Evolutionary conservation across 64 coral and sea anemone species (phyloP).

Genomic region (Montipora sp.): DNA sequence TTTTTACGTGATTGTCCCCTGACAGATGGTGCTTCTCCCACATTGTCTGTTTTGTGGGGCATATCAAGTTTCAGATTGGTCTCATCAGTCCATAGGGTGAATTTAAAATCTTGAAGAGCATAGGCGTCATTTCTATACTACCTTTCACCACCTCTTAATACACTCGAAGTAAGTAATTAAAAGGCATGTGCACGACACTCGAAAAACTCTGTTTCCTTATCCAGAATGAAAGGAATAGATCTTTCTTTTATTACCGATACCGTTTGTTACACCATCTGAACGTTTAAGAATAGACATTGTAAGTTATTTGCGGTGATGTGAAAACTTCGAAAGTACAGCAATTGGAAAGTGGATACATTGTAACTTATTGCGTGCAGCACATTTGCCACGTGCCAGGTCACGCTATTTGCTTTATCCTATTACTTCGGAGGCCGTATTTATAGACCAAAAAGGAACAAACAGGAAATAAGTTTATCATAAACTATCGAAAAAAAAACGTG

Average conservation of each 20-base stretch:
- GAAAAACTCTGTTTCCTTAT: neutral
- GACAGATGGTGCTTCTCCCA: too few relatives aligned
- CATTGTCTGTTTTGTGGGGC: too few relatives aligned
- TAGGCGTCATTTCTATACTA: too few relatives aligned
- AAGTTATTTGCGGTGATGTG: neutral
- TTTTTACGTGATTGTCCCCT: too few relatives aligned
- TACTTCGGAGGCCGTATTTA: too few relatives aligned
- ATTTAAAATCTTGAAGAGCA: too few relatives aligned
- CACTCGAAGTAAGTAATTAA: neutral
- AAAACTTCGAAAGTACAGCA: neutral
- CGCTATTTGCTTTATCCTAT: neutral
- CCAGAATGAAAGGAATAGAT: neutral
- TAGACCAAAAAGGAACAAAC: neutral
- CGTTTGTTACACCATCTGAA: neutral
- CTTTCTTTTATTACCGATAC: neutral
- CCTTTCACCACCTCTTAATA: too few relatives aligned
- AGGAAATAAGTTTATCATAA: neutral
- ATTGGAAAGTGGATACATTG: neutral
- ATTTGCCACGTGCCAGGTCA: neutral
- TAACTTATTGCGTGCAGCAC: neutral
- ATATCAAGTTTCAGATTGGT: too few relatives aligned
- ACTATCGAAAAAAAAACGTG: neutral
- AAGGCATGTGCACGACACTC: neutral
- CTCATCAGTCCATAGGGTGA: too few relatives aligned
- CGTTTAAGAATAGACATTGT: too few relatives aligned